Conservation (phyloP, 1,140 invertebrate species). For the Stenopsyche tienmushanensis region DNA sequence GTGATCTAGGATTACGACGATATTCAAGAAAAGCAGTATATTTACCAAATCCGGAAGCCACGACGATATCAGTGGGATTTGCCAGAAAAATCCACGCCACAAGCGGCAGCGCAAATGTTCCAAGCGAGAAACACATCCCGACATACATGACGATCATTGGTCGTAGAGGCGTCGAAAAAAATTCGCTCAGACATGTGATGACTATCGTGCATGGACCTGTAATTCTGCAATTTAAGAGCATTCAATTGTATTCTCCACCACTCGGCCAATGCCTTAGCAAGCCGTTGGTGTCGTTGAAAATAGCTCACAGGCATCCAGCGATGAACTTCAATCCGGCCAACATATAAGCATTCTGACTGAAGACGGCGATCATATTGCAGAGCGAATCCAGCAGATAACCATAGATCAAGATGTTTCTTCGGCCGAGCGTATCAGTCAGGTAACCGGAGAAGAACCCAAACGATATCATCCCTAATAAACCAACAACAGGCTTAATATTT, state of each 20-base stretch:
- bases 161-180: slow-evolving; percentile 63
- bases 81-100: slow-evolving; percentile 59
- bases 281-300: too few relatives aligned
- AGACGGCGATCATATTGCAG: slow-evolving; percentile 64
- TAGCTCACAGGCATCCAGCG: slow-evolving; percentile 80
- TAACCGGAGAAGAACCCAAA: slow-evolving; percentile 81
- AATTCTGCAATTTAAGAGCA: slow-evolving; percentile 14
- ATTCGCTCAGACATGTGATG: slow-evolving; percentile 69
- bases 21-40: too few relatives aligned
- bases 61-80: slow-evolving; percentile 45
- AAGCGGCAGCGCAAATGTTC: slow-evolving; percentile 55
- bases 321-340: slow-evolving; percentile 73
- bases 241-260: too few relatives aligned
- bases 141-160: slow-evolving; percentile 62
- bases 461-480: slow-evolving; percentile 70
- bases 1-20: too few relatives aligned
- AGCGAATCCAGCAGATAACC: slow-evolving; percentile 70
- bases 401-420: slow-evolving; percentile 68
- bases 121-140: slow-evolving; percentile 63
- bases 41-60: too few relatives aligned
- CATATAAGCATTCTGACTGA: slow-evolving; percentile 69
- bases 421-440: slow-evolving; percentile 73
- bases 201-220: slow-evolving; percentile 71
- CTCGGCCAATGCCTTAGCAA: too few relatives aligned
- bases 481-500: too few relatives aligned